Evolutionary conservation across 2,797 vertebrate genomes (phyloP), one percentile per base, ranked within the genome.

Genomic region (Champsocephalus gunnari): DNA sequence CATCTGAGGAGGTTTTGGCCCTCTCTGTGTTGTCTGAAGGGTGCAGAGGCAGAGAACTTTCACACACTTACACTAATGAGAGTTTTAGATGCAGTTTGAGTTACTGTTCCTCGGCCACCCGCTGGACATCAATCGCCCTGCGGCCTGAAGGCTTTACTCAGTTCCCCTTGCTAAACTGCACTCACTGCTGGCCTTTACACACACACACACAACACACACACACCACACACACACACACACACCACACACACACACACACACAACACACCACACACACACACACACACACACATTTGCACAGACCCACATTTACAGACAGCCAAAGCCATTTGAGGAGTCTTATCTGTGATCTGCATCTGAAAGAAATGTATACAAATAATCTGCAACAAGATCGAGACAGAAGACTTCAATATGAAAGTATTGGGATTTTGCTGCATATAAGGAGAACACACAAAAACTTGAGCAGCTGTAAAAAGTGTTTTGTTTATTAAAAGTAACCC

Each of bases 61-160:
- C 62, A 61, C 63, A 83, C 88, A 91, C 87, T 92, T 92, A 87
- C 84, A 88, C 76, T 93, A 92, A 94, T 92, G 88, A 92, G 87
- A 82, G 80, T 87, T 91, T 91, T 87, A 85, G 82, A 65, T 84
- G 91, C 83, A 73, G 75, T 55, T 78, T 86, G 87, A 92, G 82
- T 91, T 86, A 88, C 54, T 77, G 87, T 55, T 89, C 70, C 73
- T 90, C 66, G 63, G 72, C 71, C 81, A 80, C 77, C 73, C 75
- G 16, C 62, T 65, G 80, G 78, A 83, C 81, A 89, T 89, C 82
- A 87, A 89, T 89, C 48, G 77, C 75, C 77, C 57, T 5, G 54
- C 43, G 28, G 85, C 77, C 79, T 80, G 77, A 75, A 89, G 81
- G 69, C 86, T 90, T 83, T 85, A 79, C 83, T 83, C 79, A 47